Percentiles rank a stretch among this genome's conserved stretches.
Conservation (phyloP, 35 echinoderm and acorn worm species). For the Apostichopus japonicus region DNA sequence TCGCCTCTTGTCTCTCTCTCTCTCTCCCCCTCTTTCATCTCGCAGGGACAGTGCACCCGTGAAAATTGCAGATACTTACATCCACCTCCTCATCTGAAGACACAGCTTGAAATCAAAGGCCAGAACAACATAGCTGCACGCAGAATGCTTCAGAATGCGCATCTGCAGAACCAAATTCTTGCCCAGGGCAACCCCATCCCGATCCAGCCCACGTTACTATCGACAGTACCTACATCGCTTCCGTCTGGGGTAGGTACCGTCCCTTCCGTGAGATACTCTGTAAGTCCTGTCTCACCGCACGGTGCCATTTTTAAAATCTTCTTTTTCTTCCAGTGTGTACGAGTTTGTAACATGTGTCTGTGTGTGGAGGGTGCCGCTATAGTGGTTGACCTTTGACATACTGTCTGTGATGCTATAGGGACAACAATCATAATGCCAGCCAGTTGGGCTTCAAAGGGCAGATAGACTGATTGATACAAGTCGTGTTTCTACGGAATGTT, state of each 20-base stretch:
- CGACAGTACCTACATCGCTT: conserved; percentile 51
- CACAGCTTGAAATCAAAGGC: conserved; percentile 99
- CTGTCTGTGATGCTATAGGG: too few species aligned
- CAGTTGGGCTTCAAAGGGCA: too few species aligned
- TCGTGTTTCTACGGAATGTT: too few species aligned
- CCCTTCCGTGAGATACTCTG: background rate
- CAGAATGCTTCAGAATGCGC: conserved; percentile 92
- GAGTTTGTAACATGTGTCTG: background rate
- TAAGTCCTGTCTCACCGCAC: background rate
- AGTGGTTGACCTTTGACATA: too few species aligned
- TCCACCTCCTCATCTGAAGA: conserved; percentile 98
- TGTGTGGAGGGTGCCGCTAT: background rate
- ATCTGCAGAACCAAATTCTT: conserved; percentile 80
- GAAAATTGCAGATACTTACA: conserved; percentile 99
- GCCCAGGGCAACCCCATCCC: conserved; percentile 65
- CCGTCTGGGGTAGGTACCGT: conserved; percentile 50
- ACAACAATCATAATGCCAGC: too few species aligned
- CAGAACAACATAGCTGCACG: conserved; percentile 92
- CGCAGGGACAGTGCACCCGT: conserved; percentile 96
- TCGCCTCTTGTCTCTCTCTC: too few species aligned
- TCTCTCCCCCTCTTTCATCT: too few species aligned
- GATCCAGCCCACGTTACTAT: conserved; percentile 53
- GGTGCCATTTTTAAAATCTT: too few species aligned
- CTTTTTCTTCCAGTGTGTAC: background rate
- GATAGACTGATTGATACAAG: too few species aligned